These are phyloP conservation scores for Piezodorus guildinii DNA, from an alignment of 1,140 invertebrate species.

Conservation along the genomic window DNA sequence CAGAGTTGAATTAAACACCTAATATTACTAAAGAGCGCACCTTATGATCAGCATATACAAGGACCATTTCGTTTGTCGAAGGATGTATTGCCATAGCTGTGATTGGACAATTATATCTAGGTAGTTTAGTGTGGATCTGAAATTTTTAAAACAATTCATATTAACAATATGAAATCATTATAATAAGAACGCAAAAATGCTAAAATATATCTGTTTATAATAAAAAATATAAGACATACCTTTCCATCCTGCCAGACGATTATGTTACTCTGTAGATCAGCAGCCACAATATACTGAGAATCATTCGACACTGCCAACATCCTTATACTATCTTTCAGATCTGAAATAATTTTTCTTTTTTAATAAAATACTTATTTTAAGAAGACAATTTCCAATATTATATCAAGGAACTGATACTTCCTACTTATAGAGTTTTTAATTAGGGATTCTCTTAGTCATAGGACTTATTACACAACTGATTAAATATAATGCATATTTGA, in stretches of 20 bases:
- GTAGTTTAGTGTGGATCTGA: constrained; percentile 42
- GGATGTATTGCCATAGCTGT: constrained; percentile 53
- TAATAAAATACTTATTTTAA: too few relatives aligned
- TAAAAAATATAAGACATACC: constrained; percentile 23
- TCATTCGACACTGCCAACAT: constrained; percentile 43
- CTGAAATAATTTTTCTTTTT: constrained; percentile 24
- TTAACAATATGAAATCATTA: too few relatives aligned
- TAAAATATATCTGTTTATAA: too few relatives aligned
- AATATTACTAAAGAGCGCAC: constrained; percentile 44
- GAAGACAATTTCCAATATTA: too few relatives aligned
- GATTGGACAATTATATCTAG: constrained; percentile 48
- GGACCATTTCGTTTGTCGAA: constrained; percentile 41
- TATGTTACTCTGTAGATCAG: constrained; percentile 46
- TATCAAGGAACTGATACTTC: too few relatives aligned
- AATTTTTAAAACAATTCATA: constrained; percentile 13
- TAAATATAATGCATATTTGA: too few relatives aligned
- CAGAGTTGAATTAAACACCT: constrained; percentile 34
- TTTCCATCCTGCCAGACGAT: constrained; percentile 43
- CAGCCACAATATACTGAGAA: constrained; percentile 47
- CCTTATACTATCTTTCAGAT: constrained; percentile 39
- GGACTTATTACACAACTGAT: too few relatives aligned
- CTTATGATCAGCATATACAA: constrained; percentile 60
- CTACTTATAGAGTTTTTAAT: too few relatives aligned
- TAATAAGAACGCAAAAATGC: too few relatives aligned
- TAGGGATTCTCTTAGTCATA: too few relatives aligned